phyloP scores from a whole-genome alignment of 2,113 vertebrate genomes.

The Oriolus oriolus region DNA sequence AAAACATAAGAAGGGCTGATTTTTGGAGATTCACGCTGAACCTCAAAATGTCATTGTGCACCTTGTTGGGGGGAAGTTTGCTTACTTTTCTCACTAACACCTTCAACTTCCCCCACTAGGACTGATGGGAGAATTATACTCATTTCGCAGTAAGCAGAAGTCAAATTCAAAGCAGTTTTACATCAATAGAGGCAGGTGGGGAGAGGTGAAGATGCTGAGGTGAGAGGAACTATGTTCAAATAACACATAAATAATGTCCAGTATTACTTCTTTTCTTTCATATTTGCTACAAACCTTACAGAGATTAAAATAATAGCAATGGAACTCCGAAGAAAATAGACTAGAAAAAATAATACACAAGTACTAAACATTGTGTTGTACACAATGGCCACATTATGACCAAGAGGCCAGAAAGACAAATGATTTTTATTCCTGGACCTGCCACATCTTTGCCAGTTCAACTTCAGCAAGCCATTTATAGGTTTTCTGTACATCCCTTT shows the following conservation, averaged over 20 bases:
- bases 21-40: neutral
- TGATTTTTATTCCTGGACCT: neutral
- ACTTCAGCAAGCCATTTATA: neutral
- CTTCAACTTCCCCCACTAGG: neutral
- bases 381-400: neutral
- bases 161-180: neutral
- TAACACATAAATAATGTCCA: neutral
- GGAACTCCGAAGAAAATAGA: neutral
- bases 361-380: neutral
- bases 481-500: neutral
- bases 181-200: neutral
- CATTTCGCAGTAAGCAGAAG: neutral
- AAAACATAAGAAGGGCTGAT: neutral
- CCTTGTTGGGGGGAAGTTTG: neutral
- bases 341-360: fast-evolving
- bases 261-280: neutral
- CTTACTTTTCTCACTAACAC: neutral
- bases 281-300: neutral
- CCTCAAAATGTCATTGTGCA: neutral
- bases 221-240: neutral
- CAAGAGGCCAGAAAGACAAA: neutral
- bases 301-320: neutral
- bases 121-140: neutral
- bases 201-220: neutral
- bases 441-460: neutral